Conservation (phyloP, 2,113 vertebrate species). For the Talpa occidentalis region DNA sequence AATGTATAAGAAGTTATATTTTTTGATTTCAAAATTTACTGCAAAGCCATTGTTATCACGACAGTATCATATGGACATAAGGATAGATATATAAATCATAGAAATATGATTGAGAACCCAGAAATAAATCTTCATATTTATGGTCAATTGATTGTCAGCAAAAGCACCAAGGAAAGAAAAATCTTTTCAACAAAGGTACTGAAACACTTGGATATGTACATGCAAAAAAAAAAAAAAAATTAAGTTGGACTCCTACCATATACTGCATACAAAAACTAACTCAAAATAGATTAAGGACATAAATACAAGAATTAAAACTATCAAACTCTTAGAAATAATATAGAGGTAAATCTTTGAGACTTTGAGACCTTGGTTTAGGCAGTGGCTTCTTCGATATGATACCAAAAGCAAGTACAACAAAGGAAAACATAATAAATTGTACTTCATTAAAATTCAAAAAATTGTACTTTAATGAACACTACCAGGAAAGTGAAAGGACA, state of each 20-base stretch:
- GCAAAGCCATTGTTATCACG: background rate
- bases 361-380: background rate
- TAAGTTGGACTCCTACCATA: background rate
- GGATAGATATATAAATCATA: background rate
- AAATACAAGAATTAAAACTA: background rate
- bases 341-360: background rate
- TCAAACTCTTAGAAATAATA: background rate
- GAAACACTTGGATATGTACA: background rate
- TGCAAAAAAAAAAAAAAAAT: background rate
- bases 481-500: background rate
- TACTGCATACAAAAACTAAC: background rate
- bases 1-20: background rate
- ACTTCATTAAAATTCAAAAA: background rate
- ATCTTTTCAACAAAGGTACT: background rate
- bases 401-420: background rate
- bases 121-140: background rate
- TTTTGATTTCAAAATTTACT: background rate
- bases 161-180: slow-evolving; percentile 1
- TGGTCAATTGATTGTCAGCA: slow-evolving; percentile 3
- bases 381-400: background rate
- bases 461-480: background rate
- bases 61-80: background rate
- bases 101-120: background rate
- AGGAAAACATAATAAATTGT: background rate
- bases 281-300: background rate